Percentiles rank a stretch among this genome's conserved stretches.
phyloP scores from a whole-genome alignment of 1,140 invertebrate species.

The Drosophila bipectinata region DNA sequence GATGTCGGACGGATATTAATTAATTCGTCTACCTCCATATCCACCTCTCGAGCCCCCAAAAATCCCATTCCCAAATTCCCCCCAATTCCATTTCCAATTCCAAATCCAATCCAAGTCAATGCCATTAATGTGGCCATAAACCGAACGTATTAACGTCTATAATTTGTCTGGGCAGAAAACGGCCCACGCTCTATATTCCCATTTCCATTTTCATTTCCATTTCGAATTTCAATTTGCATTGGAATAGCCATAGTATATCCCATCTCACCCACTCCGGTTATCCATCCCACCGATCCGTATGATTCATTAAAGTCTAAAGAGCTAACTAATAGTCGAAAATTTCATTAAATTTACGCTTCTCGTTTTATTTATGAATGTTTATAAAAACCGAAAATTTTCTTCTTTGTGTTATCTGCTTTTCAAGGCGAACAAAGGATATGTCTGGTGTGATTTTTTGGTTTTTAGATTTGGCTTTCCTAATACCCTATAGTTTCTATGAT shows the following conservation, averaged over 20 bases:
- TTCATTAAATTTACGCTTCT: slow-evolving; percentile 63
- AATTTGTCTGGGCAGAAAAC: slow-evolving; percentile 44
- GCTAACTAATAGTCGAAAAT: slow-evolving; percentile 73
- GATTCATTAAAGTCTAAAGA: slow-evolving; percentile 79
- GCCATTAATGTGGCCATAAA: slow-evolving; percentile 55
- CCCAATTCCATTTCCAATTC: background rate
- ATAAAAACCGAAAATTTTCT: slow-evolving; percentile 31
- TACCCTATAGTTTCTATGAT: slow-evolving; percentile 13
- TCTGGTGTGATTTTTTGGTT: background rate
- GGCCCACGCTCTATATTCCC: slow-evolving; percentile 26
- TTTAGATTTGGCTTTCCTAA: background rate
- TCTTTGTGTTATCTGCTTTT: slow-evolving; percentile 20
- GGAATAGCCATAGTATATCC: background rate
- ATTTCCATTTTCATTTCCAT: slow-evolving; percentile 4
- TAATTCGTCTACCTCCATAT: slow-evolving; percentile 33
- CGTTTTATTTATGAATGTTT: slow-evolving; percentile 50
- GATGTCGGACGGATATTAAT: slow-evolving; percentile 58
- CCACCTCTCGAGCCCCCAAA: background rate
- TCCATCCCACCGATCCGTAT: slow-evolving; percentile 31
- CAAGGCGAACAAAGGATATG: slow-evolving; percentile 26
- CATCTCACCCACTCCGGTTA: slow-evolving; percentile 1
- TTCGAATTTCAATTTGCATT: background rate
- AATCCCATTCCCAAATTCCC: background rate
- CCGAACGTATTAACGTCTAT: slow-evolving; percentile 47
- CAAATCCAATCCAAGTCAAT: slow-evolving; percentile 32